These are phyloP conservation scores for Drosophila pallidifrons DNA, from an alignment of 1,140 invertebrate genomes.

Conservation along the genomic window DNA sequence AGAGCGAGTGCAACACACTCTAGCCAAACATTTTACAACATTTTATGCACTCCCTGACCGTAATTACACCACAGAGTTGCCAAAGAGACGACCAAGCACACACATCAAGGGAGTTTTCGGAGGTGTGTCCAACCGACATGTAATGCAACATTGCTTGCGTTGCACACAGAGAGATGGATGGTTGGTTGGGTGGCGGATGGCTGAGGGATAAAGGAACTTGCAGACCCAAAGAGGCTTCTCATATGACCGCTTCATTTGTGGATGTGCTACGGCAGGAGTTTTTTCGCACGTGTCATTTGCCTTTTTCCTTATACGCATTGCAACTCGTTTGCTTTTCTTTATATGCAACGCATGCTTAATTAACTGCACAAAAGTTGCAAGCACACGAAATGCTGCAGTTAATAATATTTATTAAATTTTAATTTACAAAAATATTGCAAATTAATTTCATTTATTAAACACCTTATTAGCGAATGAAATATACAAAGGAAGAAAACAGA, in stretches of 20 bases:
- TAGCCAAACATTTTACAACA: slow-evolving; percentile 64
- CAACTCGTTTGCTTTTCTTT: not conserved
- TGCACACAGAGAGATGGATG: slow-evolving; percentile 7
- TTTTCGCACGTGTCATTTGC: slow-evolving; percentile 21
- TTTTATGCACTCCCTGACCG: slow-evolving; percentile 72
- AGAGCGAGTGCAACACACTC: slow-evolving; percentile 44
- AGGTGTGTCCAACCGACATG: slow-evolving; percentile 54
- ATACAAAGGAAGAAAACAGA: too few relatives aligned
- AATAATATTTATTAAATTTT: too few relatives aligned
- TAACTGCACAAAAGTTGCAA: not conserved
- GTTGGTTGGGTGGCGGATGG: not conserved
- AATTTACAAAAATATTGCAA: too few relatives aligned
- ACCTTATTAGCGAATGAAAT: too few relatives aligned
- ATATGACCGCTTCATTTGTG: slow-evolving; percentile 11
- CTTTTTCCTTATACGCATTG: slow-evolving; percentile 1
- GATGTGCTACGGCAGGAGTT: slow-evolving; percentile 1
- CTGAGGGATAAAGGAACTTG: not conserved
- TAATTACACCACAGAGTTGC: slow-evolving; percentile 71
- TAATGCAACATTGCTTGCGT: slow-evolving; percentile 62
- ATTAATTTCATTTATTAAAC: too few relatives aligned
- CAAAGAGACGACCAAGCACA: slow-evolving; percentile 17
- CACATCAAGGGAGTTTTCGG: slow-evolving; percentile 31
- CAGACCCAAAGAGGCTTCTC: not conserved
- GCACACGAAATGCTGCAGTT: too few relatives aligned
- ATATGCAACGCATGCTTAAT: not conserved